Evolutionary conservation across 2,888 invertebrate species (phyloP), one percentile per base, ranked within the genome.

Genomic region (Tipula helvola): DNA sequence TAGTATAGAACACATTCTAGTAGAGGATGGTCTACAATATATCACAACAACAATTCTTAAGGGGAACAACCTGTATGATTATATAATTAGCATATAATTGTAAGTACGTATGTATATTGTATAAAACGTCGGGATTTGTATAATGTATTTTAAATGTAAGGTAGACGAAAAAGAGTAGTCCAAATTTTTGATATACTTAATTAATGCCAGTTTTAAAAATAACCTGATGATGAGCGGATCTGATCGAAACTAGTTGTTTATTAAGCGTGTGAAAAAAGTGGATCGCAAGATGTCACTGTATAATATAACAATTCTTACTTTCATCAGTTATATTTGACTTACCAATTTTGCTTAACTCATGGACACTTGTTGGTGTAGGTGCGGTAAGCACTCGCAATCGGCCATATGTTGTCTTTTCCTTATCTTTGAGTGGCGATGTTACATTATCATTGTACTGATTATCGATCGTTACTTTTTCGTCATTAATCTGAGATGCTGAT

Each of bases 311-410:
- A 10, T 28, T 28, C 28, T 44, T 44, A 10, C 44, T 10, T 12
- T 10, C 10, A 10, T 44, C 10, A 44, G 52, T n/a, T 0, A 4
- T n/a, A n/a, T 13, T 3, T 16, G 71, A 71, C 71, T 71, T 10
- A 71, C 71, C 71, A 28, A 71, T 71, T 71, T 71, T 71, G 28
- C 28, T 71, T 87, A 90, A 88, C 86, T 90, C 90, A 87, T 91
- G 92, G 4, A 93, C 93, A 89, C 93, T 93, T 0, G 93, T 93
- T n/a, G 94, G 93, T 28, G 71, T 71, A 0, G 94, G 93, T 0
- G 94, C 94, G 2, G 94, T 94, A 71, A 95, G 94, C 5, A 96
- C 96, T 5, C 96, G 93, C 83, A 96, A 91, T 0, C 96, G 93
- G 0, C 95, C 96, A 89, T 96, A 92, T 0, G 95, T 95, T 7